phyloP scores from a whole-genome alignment of 2,888 invertebrate genomes.

The Coremacera marginata region DNA sequence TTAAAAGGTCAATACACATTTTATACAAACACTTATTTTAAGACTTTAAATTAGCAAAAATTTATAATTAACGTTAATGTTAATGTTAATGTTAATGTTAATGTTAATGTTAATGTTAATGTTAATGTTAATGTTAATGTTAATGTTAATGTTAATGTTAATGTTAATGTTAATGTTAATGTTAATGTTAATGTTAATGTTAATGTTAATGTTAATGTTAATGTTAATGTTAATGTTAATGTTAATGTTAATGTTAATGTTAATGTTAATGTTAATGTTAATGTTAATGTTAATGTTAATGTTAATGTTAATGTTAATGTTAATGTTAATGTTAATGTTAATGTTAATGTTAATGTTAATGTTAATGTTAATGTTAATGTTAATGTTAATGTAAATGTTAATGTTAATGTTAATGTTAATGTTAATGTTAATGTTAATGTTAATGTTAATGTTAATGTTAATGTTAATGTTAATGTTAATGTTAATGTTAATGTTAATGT shows the following conservation, averaged over 20 bases:
- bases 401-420: no score
- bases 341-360: neutral
- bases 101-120: slow-evolving; percentile 2
- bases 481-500: no score
- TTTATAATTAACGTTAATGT: no score
- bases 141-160: neutral
- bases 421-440: no score
- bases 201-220: neutral
- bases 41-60: no score
- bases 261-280: no score
- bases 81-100: neutral
- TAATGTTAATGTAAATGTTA: no score
- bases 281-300: no score
- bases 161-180: neutral
- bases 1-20: neutral
- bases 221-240: neutral
- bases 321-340: neutral
- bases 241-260: no score
- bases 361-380: neutral
- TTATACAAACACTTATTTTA: neutral
- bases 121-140: neutral
- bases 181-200: neutral
- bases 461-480: no score
- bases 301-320: neutral
- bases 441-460: no score